These are phyloP conservation scores for Meiosimyza platycephala DNA, from an alignment of 2,888 invertebrate genomes.

Conservation along the genomic window DNA sequence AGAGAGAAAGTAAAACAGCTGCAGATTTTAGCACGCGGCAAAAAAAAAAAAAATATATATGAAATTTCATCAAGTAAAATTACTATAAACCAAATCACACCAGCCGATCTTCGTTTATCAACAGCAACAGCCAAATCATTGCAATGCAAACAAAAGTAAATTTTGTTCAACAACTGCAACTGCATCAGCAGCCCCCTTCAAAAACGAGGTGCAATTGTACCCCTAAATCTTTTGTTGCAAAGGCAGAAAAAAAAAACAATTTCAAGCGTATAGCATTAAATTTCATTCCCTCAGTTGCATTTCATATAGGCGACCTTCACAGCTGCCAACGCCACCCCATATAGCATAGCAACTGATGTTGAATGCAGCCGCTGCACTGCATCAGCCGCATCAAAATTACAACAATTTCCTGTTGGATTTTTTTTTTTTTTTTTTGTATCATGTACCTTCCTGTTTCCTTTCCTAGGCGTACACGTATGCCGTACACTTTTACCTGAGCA, in stretches of 20 bases:
- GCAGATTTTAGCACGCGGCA: conserved; percentile 44
- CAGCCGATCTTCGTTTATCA: conserved; percentile 36
- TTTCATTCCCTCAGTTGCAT: conserved; percentile 45
- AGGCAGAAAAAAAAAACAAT: neutral
- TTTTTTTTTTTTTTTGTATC: no score
- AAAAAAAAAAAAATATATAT: conserved; percentile 14
- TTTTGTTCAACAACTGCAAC: conserved; percentile 34
- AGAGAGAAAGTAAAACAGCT: conserved; percentile 38
- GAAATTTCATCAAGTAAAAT: conserved; percentile 26
- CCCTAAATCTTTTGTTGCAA: conserved; percentile 19
- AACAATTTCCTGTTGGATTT: no score
- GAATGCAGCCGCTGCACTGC: conserved; percentile 33
- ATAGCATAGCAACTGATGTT: conserved; percentile 35
- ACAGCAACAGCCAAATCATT: neutral
- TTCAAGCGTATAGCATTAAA: no score
- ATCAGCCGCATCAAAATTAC: neutral
- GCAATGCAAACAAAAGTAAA: conserved; percentile 37
- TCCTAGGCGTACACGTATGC: conserved; percentile 47
- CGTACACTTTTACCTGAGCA: conserved; percentile 55
- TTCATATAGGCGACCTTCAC: conserved; percentile 18
- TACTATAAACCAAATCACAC: conserved; percentile 46
- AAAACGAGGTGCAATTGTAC: conserved; percentile 47
- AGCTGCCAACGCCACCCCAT: conserved; percentile 32
- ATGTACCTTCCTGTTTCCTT: conserved; percentile 6
- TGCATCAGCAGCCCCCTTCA: conserved; percentile 33